phyloP scores from a whole-genome alignment of 2,888 invertebrate species.

The Prosopocoilus inquinatus region DNA sequence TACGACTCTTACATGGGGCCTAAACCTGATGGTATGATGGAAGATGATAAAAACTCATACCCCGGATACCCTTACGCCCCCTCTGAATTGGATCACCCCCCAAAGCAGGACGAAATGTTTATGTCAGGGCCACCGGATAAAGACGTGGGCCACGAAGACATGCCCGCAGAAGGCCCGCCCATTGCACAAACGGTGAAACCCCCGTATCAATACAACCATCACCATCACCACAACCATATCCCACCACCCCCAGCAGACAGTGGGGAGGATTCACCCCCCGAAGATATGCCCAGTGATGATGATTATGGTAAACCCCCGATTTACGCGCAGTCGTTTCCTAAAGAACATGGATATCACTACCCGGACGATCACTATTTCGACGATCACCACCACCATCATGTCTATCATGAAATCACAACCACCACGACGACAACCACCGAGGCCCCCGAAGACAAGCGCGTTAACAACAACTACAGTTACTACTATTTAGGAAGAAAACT shows the following conservation, averaged over 20 bases:
- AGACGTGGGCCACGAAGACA: neutral
- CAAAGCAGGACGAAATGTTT: constrained; percentile 10
- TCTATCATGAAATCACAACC: constrained; percentile 48
- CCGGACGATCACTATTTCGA: constrained; percentile 39
- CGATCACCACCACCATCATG: constrained; percentile 40
- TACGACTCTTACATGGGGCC: neutral
- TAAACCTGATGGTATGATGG: constrained; percentile 15
- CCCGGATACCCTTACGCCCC: constrained; percentile 19
- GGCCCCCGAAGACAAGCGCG: constrained; percentile 58
- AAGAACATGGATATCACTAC: constrained; percentile 18
- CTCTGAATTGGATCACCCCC: constrained; percentile 11
- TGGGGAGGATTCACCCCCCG: constrained; percentile 12
- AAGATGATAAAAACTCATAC: constrained; percentile 3
- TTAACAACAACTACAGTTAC: constrained; percentile 64
- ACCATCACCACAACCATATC: constrained; percentile 19
- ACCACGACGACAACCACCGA: constrained; percentile 51
- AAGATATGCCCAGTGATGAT: constrained; percentile 7
- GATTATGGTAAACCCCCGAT: constrained; percentile 21
- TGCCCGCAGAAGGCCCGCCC: constrained; percentile 17
- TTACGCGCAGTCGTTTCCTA: constrained; percentile 23
- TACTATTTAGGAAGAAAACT: constrained; percentile 73
- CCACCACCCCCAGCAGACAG: constrained; percentile 15
- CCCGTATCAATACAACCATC: constrained; percentile 24
- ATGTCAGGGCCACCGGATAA: neutral
- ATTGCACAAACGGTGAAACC: constrained; percentile 23